phyloP scores from a whole-genome alignment of 2,888 invertebrate genomes.

The Hypomecis atomaria region DNA sequence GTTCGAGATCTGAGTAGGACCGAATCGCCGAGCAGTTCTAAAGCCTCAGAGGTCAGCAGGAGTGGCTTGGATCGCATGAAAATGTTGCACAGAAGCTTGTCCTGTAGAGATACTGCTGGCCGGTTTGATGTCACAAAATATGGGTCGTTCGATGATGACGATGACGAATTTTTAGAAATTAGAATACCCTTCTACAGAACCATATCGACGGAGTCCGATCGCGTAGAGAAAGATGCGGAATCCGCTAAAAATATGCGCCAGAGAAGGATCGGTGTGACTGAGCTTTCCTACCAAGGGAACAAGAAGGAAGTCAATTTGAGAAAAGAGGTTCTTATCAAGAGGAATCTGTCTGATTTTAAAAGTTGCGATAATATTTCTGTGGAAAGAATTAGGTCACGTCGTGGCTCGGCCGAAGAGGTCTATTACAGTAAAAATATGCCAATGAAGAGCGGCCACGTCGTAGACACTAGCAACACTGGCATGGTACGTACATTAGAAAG shows the following conservation, averaged over 20 bases:
- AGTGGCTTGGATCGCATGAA: conserved; percentile 59
- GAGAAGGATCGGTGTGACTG: conserved; percentile 57
- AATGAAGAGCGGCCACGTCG: conserved; percentile 8
- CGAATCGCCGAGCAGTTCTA: conserved; percentile 38
- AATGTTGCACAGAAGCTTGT: conserved; percentile 55
- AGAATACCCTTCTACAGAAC: conserved; percentile 55
- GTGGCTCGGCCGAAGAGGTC: conserved; percentile 37
- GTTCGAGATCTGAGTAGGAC: conserved; percentile 28
- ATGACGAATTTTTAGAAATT: conserved; percentile 45
- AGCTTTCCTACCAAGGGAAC: conserved; percentile 53
- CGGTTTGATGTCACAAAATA: conserved; percentile 44
- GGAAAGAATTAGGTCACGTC: conserved; percentile 40
- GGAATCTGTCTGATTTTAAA: conserved; percentile 54
- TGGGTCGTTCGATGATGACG: conserved; percentile 26
- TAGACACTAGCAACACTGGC: conserved; percentile 29
- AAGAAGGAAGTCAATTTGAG: conserved; percentile 60
- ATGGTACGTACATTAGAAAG: conserved; percentile 48
- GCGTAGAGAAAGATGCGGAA: conserved; percentile 36
- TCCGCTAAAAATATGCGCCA: conserved; percentile 50
- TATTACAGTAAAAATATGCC: conserved; percentile 15
- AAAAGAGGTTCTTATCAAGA: conserved; percentile 62
- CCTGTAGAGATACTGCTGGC: conserved; percentile 49
- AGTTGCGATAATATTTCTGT: conserved; percentile 62
- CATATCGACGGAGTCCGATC: conserved; percentile 52
- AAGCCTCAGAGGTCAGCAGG: conserved; percentile 44